Evolutionary conservation across 2,888 invertebrate genomes (phyloP).

Genomic region (Caenorhabditis sp.): DNA sequence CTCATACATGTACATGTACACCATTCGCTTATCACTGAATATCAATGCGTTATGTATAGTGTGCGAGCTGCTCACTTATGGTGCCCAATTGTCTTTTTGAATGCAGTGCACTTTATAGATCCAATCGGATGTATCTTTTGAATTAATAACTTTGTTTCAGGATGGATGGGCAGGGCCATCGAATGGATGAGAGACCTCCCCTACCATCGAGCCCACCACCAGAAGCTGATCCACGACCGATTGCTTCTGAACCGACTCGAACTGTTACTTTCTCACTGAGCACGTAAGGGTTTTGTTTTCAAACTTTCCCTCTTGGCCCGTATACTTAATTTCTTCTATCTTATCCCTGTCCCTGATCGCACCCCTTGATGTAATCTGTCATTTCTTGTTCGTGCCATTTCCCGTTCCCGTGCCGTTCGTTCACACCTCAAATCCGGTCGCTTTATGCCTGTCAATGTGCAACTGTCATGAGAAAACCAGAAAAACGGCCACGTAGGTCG

Average conservation of each 20-base stretch:
- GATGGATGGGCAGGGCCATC: constrained; percentile 9
- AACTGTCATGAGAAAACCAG: constrained; percentile 41
- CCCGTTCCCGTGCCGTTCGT: background rate
- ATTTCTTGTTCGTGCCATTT: background rate
- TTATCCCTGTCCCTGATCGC: background rate
- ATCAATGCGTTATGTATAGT: constrained; percentile 7
- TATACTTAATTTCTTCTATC: too few relatives aligned
- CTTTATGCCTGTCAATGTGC: constrained; percentile 14
- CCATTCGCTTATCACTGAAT: constrained; percentile 22
- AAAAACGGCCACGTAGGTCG: constrained; percentile 44
- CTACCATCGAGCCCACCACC: constrained; percentile 45
- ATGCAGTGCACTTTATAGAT: too few relatives aligned
- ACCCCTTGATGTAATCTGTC: background rate
- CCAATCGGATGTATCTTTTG: too few relatives aligned
- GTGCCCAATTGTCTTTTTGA: constrained; percentile 1
- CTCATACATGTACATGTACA: constrained; percentile 22
- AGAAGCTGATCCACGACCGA: background rate
- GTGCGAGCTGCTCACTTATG: constrained; percentile 14
- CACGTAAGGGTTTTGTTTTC: constrained; percentile 12
- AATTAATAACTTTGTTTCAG: constrained; percentile 26
- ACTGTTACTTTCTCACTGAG: constrained; percentile 32
- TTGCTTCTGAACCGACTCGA: background rate
- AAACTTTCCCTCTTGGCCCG: background rate
- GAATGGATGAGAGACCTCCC: constrained; percentile 13
- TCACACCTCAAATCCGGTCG: constrained; percentile 22